These are phyloP conservation scores for Nomada ruficornis DNA, from an alignment of 2,888 invertebrate species.

Conservation along the genomic window DNA sequence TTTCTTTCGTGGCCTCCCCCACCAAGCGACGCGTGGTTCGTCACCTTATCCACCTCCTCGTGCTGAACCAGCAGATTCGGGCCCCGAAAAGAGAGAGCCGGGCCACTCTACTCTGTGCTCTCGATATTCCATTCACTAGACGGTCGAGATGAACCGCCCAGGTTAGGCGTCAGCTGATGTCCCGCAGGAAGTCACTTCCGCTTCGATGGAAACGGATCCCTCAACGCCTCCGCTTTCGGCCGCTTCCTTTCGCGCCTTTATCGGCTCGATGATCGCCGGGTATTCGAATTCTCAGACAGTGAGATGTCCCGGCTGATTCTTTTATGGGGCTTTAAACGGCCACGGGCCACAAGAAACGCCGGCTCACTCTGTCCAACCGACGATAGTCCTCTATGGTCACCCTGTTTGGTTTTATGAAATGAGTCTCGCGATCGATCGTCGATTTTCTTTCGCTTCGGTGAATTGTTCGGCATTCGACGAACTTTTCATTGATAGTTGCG, in stretches of 20 bases:
- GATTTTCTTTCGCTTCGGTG: no score
- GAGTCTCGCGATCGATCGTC: no score
- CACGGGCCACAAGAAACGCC: no score
- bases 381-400: no score
- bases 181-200: conserved; percentile 65
- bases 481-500: no score
- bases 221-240: conserved; percentile 46
- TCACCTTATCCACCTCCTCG: conserved; percentile 57
- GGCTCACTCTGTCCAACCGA: no score
- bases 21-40: conserved; percentile 27
- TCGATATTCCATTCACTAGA: conserved; percentile 68
- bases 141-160: conserved; percentile 67
- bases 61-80: conserved; percentile 51
- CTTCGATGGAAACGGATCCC: conserved; percentile 62
- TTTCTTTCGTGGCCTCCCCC: conserved; percentile 25
- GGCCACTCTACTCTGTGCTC: conserved; percentile 55
- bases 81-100: conserved; percentile 33
- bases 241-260: conserved; percentile 23
- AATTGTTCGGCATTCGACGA: no score
- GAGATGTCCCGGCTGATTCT: conserved; percentile 36
- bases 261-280: conserved; percentile 47
- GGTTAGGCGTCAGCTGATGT: conserved; percentile 72
- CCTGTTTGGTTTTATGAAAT: no score
- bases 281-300: conserved; percentile 63
- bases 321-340: conserved; percentile 22